These are phyloP conservation scores for Acronicta leporina DNA, from an alignment of 2,888 invertebrate species.

Conservation along the genomic window DNA sequence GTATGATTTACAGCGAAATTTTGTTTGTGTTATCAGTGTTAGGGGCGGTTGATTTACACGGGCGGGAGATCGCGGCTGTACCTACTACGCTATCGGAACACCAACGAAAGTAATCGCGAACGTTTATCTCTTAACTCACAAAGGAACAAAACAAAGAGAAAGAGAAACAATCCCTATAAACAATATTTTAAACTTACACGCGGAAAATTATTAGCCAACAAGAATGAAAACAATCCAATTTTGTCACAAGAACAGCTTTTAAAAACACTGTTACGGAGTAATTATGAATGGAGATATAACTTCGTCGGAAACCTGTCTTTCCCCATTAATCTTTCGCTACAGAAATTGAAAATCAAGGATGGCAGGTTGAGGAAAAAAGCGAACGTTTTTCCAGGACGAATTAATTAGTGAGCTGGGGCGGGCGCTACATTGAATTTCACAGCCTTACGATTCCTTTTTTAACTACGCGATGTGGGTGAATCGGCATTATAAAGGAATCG, in stretches of 20 bases:
- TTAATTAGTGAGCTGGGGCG: constrained; percentile 72
- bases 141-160: constrained; percentile 63
- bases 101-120: constrained; percentile 69
- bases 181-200: constrained; percentile 28
- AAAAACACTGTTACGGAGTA: constrained; percentile 60
- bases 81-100: constrained; percentile 55
- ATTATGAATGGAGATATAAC: constrained; percentile 71
- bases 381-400: constrained; percentile 71
- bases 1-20: constrained; percentile 83
- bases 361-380: constrained; percentile 70
- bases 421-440: constrained; percentile 66
- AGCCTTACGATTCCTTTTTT: constrained; percentile 56
- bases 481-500: constrained; percentile 32
- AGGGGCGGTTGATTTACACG: constrained; percentile 84
- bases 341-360: constrained; percentile 80
- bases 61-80: constrained; percentile 60
- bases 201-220: background rate
- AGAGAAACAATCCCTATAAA: constrained; percentile 51
- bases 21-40: constrained; percentile 78
- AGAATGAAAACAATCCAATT: constrained; percentile 51
- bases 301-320: constrained; percentile 65
- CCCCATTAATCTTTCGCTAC: constrained; percentile 75
- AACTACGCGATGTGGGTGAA: constrained; percentile 47
- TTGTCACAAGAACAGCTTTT: constrained; percentile 59
- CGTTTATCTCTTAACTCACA: constrained; percentile 67